Percentiles rank a stretch among this genome's conserved stretches.
phyloP scores from a whole-genome alignment of 2,888 invertebrate species.

The Xestia sexstrigata region DNA sequence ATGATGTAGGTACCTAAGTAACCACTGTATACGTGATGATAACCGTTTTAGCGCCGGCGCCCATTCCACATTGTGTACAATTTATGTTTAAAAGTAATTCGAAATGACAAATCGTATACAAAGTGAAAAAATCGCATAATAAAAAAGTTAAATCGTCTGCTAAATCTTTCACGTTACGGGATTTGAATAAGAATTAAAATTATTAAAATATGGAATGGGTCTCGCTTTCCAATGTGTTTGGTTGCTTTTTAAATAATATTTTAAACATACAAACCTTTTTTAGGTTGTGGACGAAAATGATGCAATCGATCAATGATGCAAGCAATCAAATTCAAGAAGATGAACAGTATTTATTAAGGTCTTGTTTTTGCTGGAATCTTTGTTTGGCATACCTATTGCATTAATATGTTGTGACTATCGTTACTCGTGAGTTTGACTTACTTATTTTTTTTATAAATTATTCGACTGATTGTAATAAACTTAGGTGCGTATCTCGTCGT shows the following conservation, averaged over 20 bases:
- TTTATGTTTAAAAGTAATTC: no score
- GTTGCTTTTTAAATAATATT: neutral
- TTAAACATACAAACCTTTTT: conserved; percentile 26
- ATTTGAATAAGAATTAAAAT: no score
- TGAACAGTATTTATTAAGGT: neutral
- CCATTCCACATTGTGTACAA: no score
- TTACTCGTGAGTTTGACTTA: neutral
- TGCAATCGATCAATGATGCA: neutral
- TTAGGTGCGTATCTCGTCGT: neutral
- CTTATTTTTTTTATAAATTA: conserved; percentile 4
- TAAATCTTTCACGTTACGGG: no score
- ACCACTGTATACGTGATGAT: no score
- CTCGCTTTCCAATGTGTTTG: neutral
- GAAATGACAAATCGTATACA: no score
- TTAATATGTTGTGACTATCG: neutral
- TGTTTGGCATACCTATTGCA: neutral
- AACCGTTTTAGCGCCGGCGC: no score
- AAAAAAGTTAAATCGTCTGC: no score
- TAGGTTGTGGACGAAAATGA: conserved; percentile 24
- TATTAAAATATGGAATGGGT: neutral
- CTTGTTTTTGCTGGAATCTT: neutral
- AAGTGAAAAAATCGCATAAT: no score
- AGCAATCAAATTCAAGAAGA: conserved; percentile 14
- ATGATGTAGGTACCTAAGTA: no score
- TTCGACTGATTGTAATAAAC: conserved; percentile 18